Evolutionary conservation across 1,140 invertebrate genomes (phyloP).

Genomic region (Bombyx mori): DNA sequence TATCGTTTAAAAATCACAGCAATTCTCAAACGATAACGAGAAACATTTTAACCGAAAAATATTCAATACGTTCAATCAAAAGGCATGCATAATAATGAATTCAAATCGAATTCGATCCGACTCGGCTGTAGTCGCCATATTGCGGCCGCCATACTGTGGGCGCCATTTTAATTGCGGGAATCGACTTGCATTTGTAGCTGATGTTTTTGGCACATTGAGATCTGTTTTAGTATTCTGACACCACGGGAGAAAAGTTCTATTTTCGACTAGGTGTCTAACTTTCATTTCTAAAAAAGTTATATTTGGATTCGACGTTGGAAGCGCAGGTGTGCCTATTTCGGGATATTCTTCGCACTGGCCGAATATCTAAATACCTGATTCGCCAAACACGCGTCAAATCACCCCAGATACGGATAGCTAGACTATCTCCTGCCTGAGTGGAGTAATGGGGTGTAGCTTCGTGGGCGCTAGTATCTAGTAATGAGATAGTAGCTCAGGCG

Average conservation of each 20-base stretch:
- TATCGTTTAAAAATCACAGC: background rate
- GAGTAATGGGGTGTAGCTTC: too few species aligned
- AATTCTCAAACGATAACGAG: background rate
- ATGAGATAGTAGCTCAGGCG: too few species aligned
- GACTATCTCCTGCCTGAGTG: too few species aligned
- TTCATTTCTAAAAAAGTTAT: background rate
- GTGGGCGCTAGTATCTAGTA: too few species aligned
- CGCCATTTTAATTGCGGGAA: conserved; percentile 20
- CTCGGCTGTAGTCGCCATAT: conserved; percentile 6
- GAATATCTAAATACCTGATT: too few species aligned
- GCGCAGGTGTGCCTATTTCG: too few species aligned
- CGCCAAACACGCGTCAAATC: too few species aligned
- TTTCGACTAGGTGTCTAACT: background rate
- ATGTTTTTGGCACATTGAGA: background rate
- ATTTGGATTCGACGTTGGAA: background rate
- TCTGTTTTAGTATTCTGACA: too few species aligned
- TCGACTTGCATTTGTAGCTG: conserved; percentile 5
- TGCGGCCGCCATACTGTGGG: conserved; percentile 13
- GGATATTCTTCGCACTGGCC: too few species aligned
- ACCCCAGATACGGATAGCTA: too few species aligned
- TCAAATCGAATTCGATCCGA: conserved; percentile 11
- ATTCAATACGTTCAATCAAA: conserved; percentile 14
- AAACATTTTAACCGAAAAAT: conserved; percentile 9
- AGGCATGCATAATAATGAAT: conserved; percentile 17
- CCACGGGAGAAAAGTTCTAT: too few species aligned